Evolutionary conservation across 2,888 invertebrate genomes (phyloP).

Genomic region (Pheosia tremula): DNA sequence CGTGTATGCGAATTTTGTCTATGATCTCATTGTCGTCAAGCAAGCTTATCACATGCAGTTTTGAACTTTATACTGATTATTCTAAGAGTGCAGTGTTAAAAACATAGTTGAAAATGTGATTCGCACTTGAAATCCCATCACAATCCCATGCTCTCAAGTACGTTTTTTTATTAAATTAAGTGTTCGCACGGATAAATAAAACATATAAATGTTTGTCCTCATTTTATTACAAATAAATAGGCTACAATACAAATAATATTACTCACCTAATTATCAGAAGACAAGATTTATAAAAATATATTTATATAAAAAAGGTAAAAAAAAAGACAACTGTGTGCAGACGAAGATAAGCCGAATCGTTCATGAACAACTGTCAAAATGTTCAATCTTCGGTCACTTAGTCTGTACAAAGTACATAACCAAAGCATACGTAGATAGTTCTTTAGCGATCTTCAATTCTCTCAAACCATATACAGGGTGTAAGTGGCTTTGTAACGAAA

Average conservation of each 20-base stretch:
- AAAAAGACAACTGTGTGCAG: constrained; percentile 42
- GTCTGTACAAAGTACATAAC: no score
- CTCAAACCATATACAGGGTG: background rate
- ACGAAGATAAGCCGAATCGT: background rate
- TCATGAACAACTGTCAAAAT: no score
- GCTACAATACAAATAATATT: constrained; percentile 61
- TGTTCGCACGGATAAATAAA: background rate
- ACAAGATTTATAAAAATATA: constrained; percentile 41
- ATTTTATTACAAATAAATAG: constrained; percentile 78
- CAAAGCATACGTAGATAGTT: constrained; percentile 6
- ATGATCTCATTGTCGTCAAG: no score
- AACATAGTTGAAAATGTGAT: no score
- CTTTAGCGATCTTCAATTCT: constrained; percentile 36
- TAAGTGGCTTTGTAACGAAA: no score
- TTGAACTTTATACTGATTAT: background rate
- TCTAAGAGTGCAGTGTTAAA: background rate
- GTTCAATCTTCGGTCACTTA: no score
- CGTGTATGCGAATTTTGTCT: no score
- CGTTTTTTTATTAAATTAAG: no score
- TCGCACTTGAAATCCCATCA: no score
- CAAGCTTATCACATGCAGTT: background rate
- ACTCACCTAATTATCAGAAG: constrained; percentile 53
- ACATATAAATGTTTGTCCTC: background rate
- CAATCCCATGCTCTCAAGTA: no score
- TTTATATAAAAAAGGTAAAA: constrained; percentile 42